Base-by-base conservation (phyloP, 2,113 vertebrate species). In the Dinomys branickii region DNA sequence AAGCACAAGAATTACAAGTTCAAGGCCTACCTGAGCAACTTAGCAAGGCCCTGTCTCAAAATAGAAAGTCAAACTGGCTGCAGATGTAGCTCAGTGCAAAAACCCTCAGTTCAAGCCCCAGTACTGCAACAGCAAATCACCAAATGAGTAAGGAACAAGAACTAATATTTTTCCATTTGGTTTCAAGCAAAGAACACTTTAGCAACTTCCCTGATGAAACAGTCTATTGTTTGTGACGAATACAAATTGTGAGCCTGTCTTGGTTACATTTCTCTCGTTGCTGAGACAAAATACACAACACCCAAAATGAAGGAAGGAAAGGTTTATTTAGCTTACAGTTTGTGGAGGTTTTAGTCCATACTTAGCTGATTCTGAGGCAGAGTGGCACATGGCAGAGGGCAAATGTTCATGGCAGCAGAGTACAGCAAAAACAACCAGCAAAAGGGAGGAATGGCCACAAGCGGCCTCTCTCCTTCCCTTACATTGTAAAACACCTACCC, bases 171-270 rank as follows among this genome's bases (percentile, higher is more conserved):
- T 38, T 88, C 90, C 82, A 90, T 6, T 30, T 24, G 50, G 24
- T 92, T 75, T 81, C 38, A 73, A 94, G n/a, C 58, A 52, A 77
- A 96, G 19, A 77, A 22, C 44, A 26, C 47, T 11, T 77, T 78
- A 85, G 33, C 38, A 47, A 38, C 69, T 83, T 88, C 19, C 33
- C 88, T 54, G 65, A 69, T 58, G 77, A 47, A 44, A 22, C 17
- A 16, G 33, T 91, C 82, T 63, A 89, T 65, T 30, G 28, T 75
- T 85, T 81, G 75, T 33, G 93, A 85, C 50, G 85, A 85, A 33
- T 94, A 75, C 85, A 81, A 73, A 75, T 61, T 41, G 11, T 67
- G 61, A 96, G n/a, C n/a, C n/a, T n/a, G n/a, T n/a, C n/a, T n/a
- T n/a, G n/a, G n/a, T n/a, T n/a, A n/a, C n/a, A n/a, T n/a, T n/a